phyloP scores from a whole-genome alignment of 2,113 vertebrate species.

The Entomyzon cyanotis region DNA sequence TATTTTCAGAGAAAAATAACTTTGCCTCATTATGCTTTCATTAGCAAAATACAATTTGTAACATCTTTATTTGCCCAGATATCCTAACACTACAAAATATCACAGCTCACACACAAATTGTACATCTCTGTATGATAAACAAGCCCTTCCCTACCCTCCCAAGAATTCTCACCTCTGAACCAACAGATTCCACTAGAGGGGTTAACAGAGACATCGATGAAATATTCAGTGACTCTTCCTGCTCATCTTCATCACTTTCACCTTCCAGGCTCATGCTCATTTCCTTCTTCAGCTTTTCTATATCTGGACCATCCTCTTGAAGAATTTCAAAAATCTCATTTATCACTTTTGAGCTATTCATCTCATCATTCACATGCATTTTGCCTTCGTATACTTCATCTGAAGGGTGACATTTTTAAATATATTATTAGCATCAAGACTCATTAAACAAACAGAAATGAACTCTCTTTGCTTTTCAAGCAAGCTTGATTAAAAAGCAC shows the following conservation, averaged over 20 bases:
- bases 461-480: not conserved
- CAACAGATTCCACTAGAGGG: conserved; percentile 91
- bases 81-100: not conserved
- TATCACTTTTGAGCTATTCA: conserved; percentile 89
- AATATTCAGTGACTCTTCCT: conserved; percentile 88
- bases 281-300: conserved; percentile 64
- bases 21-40: not conserved
- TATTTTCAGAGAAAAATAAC: not conserved
- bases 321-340: conserved; percentile 87
- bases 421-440: not conserved
- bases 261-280: conserved; percentile 62
- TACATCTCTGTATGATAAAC: not conserved
- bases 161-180: conserved; percentile 78
- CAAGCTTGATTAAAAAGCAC: not conserved
- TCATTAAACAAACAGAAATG: not conserved
- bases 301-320: conserved; percentile 74
- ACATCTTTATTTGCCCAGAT: not conserved
- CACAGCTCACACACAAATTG: not conserved
- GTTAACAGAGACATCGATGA: conserved; percentile 96
- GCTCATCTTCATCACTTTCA: conserved; percentile 75
- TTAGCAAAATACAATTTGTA: not conserved
- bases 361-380: conserved; percentile 72
- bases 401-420: conserved; percentile 38
- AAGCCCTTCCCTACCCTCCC: not conserved
- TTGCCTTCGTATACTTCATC: conserved; percentile 71